These are phyloP conservation scores for Eulemur rubriventer DNA, from an alignment of 2,797 vertebrate genomes.

Conservation along the genomic window DNA sequence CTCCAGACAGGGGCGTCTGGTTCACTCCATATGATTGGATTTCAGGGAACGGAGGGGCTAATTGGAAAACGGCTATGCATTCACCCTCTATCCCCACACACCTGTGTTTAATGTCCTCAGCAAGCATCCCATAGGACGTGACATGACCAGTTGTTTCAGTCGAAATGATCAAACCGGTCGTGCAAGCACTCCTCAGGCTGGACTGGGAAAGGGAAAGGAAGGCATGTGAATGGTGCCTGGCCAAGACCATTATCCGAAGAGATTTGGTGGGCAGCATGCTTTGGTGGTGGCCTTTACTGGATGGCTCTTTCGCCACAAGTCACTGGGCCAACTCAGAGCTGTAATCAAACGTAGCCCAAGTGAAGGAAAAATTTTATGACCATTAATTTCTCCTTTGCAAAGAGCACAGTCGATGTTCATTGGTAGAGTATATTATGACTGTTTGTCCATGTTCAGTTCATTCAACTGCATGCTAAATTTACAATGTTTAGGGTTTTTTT, in stretches of 20 bases:
- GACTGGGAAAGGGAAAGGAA: neutral
- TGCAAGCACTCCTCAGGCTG: neutral
- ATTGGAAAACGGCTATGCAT: slow-evolving; percentile 32
- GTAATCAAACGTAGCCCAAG: neutral
- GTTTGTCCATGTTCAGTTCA: neutral
- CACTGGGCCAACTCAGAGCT: neutral
- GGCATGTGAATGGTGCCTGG: neutral
- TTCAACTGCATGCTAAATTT: neutral
- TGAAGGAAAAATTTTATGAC: neutral
- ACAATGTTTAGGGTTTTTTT: neutral
- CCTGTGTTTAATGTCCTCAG: slow-evolving; percentile 59
- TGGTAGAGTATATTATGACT: neutral
- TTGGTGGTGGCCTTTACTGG: neutral
- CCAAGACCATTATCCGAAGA: neutral
- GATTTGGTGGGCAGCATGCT: neutral
- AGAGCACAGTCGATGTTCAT: neutral
- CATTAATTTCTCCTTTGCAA: neutral
- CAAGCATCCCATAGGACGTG: neutral
- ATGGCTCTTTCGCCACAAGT: neutral
- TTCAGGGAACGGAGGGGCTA: slow-evolving; percentile 62
- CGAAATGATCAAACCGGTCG: neutral
- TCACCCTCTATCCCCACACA: slow-evolving; percentile 1
- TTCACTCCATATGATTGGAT: slow-evolving; percentile 22
- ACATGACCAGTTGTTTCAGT: slow-evolving; percentile 22
- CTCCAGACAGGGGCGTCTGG: slow-evolving; percentile 75